Percentiles rank a stretch among this genome's conserved stretches.
phyloP scores from a whole-genome alignment of 2,797 vertebrate species.

The Alcedo atthis region DNA sequence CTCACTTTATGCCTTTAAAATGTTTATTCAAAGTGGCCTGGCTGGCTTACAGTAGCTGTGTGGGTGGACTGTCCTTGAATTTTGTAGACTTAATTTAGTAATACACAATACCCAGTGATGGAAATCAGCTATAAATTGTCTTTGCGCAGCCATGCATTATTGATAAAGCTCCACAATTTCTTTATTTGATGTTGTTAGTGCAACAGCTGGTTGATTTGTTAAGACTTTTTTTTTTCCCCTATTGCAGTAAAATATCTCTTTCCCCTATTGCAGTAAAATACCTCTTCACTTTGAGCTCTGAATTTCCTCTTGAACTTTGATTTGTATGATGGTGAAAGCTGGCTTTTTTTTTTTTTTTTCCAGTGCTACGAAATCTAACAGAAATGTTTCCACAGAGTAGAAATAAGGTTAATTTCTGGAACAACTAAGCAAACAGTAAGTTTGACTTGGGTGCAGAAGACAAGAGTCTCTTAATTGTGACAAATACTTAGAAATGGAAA shows the following conservation, averaged over 20 bases:
- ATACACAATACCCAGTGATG: conserved; percentile 61
- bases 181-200: conserved; percentile 68
- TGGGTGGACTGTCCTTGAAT: conserved; percentile 72
- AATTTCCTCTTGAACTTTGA: conserved; percentile 24
- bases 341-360: background rate
- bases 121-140: conserved; percentile 75
- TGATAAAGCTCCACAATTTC: conserved; percentile 71
- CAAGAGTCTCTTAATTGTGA: background rate
- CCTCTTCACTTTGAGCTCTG: background rate
- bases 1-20: conserved; percentile 58
- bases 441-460: background rate
- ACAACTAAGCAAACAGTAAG: background rate
- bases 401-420: background rate
- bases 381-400: background rate
- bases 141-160: conserved; percentile 73
- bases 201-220: conserved; percentile 67
- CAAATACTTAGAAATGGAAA: background rate
- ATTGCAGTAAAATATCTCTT: background rate
- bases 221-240: background rate
- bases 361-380: background rate
- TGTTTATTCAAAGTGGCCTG: conserved; percentile 59
- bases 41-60: conserved; percentile 69
- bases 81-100: conserved; percentile 68
- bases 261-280: conserved; percentile 32
- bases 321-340: background rate